Evolutionary conservation across 2,797 vertebrate species (phyloP), one percentile per base, ranked within the genome.

Genomic region (Brachyalestes nurse): DNA sequence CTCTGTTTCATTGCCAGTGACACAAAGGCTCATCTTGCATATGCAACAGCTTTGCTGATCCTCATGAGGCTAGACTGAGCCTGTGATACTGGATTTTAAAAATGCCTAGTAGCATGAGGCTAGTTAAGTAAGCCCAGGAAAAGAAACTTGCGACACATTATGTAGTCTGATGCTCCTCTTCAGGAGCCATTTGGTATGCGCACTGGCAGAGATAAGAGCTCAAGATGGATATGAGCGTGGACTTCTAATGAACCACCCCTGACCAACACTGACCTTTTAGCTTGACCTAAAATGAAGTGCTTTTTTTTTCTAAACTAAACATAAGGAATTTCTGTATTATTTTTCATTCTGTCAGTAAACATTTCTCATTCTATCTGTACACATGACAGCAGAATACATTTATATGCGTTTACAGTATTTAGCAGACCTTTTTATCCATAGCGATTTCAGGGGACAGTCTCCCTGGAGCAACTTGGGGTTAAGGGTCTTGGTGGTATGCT

Each of bases 11-110:
- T 72, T 77, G 60, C 49, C 45, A 77, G 66, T 78, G 75, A 78
- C 75, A 74, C 14, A n/a, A n/a, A 61, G 34, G 28, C 71, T 62
- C 53, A 61, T 82, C 81, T 61, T 74, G 53, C 55, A 78, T 78
- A 67, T 66, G 40, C 69, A 51, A 51, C 51, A 73, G 61, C 69
- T 60, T 25, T 53, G 55, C 72, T 75, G 49, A 75, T 57, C 47
- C 75, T 77, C 60, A 58, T 53, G 76, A 69, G 62, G n/a, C 28
- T 13, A 16, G 42, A 47, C 65, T 42, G 28, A 21, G 16, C 53
- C 14, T 61, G 53, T 74, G 61, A 38, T 74, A 62, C 62, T 74
- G 81, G 81, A 74, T 82, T 60, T 78, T 53, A 78, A 82, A 78
- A 82, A 82, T 78, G 62, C 53, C 76, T 64, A 12, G 47, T 57